A percentile compares a stretch with the other conserved stretches of the same genome.
Conservation (phyloP, 1,140 invertebrate genomes). For the Amphibalanus amphitrite region DNA sequence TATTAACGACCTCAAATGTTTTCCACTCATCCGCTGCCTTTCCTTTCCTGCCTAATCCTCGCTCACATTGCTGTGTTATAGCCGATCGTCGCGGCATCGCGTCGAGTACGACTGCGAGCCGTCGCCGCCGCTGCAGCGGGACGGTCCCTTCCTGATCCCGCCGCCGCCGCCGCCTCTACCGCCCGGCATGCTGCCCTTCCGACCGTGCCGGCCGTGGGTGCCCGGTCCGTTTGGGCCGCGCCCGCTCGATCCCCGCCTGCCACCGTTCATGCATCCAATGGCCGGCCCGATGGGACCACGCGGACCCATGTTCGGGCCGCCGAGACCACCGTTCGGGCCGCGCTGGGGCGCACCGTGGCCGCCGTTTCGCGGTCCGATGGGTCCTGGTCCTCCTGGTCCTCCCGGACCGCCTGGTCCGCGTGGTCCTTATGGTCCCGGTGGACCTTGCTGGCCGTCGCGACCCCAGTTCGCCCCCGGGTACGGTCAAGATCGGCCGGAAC, state of each 20-base stretch:
- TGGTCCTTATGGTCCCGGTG: no score
- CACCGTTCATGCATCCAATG: not conserved
- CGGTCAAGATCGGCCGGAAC: no score
- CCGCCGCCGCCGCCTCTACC: not conserved
- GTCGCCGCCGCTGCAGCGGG: not conserved
- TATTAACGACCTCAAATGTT: no score
- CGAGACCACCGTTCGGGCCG: not conserved
- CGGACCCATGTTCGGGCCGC: not conserved
- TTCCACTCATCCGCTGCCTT: no score
- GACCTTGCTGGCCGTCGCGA: no score
- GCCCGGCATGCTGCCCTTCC: not conserved
- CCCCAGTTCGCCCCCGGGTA: no score
- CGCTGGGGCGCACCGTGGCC: not conserved
- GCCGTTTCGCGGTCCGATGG: not conserved
- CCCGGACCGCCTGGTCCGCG: no score
- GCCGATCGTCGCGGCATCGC: no score
- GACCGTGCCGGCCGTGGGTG: not conserved
- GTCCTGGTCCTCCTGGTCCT: no score
- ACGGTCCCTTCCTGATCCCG: not conserved
- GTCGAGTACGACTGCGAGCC: not conserved
- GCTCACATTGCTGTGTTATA: not conserved
- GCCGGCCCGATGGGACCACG: no score
- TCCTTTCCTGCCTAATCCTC: not conserved
- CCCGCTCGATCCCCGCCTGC: no score
- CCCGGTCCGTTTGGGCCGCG: not conserved